Evolutionary conservation across 2,797 vertebrate species (phyloP), one percentile per base, ranked within the genome.

Genomic region (Nyctalus aviator): DNA sequence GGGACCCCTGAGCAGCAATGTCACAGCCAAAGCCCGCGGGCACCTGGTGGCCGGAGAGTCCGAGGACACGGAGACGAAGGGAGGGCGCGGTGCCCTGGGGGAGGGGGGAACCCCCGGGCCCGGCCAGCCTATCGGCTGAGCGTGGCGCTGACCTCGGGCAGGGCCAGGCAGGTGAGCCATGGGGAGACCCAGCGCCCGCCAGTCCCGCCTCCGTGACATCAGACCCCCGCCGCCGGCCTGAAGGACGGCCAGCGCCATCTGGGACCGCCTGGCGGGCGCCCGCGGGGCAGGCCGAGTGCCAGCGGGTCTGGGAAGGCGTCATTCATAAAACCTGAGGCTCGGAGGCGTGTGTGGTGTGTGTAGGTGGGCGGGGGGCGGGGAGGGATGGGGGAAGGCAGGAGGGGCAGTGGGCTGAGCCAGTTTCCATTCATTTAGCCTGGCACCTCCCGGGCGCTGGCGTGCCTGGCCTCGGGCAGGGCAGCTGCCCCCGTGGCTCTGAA

Each of bases 271-370:
- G 21, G 91, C 27, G 21, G 55, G 90, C 77, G 66, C 77, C 84
- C 37, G 41, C 2, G 3, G 79, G 48, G 92, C 91, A 92, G 96
- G 93, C 0, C 2, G 12, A 0, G 37, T 25, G 86, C 94, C 95
- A 93, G 79, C 71, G 17, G 41, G 30, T 62, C 93, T 92, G 96
- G 91, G 95, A 93, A 44, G 68, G 64, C 53, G 81, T 91, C 96
- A 97, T 97, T 97, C 96, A 97, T 95, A 97, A 97, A 97, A 95
- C 69, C 81, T 14, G 44, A 76, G 35, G 41, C 75, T 13, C 62
- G 0, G 0, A 59, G 91, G 46, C 3, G 44, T 37, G 68, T 76
- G 35, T 1, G 53, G 35, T 1, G 53, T 55, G 53, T 21, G 48
- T 50, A 15, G 17, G 48, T 50, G 48, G 15, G 48, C 15, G 48